These are phyloP conservation scores for Gobio occitaniae DNA, from an alignment of 2,797 vertebrate species.

Conservation along the genomic window DNA sequence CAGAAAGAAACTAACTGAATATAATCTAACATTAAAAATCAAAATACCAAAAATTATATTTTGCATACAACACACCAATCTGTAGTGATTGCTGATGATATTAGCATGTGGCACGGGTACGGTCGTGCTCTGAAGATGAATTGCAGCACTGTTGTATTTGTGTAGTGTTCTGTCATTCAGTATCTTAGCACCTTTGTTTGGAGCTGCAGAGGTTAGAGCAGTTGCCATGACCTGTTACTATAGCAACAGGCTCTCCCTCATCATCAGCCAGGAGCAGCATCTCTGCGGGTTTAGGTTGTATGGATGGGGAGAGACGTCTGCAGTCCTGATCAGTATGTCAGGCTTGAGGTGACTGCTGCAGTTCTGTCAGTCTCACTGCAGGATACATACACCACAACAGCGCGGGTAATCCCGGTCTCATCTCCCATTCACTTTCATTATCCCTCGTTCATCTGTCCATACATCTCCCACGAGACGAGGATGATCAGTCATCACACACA, in stretches of 20 bases:
- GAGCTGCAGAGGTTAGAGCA: constrained; percentile 61
- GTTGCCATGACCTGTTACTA: constrained; percentile 66
- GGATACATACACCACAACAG: background rate
- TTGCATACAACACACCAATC: background rate
- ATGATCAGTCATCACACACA: background rate
- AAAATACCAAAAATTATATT: background rate
- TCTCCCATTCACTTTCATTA: constrained; percentile 38
- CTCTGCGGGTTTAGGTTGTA: constrained; percentile 14
- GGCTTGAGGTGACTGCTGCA: constrained; percentile 53
- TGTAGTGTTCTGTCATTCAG: constrained; percentile 1
- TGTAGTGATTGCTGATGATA: background rate
- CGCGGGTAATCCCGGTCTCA: constrained; percentile 21
- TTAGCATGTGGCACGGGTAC: background rate
- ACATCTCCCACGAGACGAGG: background rate
- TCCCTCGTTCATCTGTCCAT: background rate
- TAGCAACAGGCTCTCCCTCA: constrained; percentile 69
- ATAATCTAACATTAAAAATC: background rate
- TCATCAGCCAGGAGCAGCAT: constrained; percentile 15
- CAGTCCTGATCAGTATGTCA: constrained; percentile 56
- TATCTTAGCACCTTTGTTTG: constrained; percentile 7
- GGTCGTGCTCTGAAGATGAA: background rate
- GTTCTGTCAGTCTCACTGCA: constrained; percentile 11
- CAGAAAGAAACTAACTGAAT: background rate
- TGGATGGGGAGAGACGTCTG: constrained; percentile 7
- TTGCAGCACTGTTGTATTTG: background rate